A percentile compares a stretch with the other conserved stretches of the same genome.
phyloP scores from a whole-genome alignment of 1,140 invertebrate genomes.

The Euglossa dilemma region DNA sequence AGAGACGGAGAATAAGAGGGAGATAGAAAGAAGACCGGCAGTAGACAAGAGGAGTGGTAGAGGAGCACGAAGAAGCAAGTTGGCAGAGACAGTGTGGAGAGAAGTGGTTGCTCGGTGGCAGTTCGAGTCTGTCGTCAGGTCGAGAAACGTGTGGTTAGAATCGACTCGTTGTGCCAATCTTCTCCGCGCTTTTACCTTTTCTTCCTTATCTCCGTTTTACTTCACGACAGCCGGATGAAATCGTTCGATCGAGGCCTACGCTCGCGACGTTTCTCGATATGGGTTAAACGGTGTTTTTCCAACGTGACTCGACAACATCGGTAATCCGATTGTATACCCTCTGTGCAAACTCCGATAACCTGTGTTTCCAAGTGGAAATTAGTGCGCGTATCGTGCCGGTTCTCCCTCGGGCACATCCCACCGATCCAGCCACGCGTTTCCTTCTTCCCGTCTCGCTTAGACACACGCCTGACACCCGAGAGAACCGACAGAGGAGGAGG shows the following conservation, averaged over 20 bases:
- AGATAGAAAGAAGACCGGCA: neutral
- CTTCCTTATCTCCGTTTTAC: neutral
- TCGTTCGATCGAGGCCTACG: neutral
- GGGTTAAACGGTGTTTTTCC: slow-evolving; percentile 43
- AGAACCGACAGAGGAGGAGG: too few relatives aligned
- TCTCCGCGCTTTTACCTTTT: slow-evolving; percentile 2
- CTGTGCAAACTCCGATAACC: neutral
- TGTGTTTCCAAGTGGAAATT: slow-evolving; percentile 19
- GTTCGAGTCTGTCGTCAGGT: slow-evolving; percentile 47
- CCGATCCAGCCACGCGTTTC: neutral
- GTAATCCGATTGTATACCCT: neutral
- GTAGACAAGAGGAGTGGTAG: slow-evolving; percentile 23
- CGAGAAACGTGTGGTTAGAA: slow-evolving; percentile 16
- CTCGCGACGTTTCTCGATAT: slow-evolving; percentile 16
- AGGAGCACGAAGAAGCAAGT: slow-evolving; percentile 50
- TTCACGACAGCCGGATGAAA: neutral
- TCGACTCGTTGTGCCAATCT: slow-evolving; percentile 21
- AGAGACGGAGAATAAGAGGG: slow-evolving; percentile 23
- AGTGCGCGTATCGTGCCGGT: neutral
- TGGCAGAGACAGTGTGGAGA: slow-evolving; percentile 52
- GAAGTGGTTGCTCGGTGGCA: slow-evolving; percentile 45
- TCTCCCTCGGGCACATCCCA: neutral
- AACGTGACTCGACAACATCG: slow-evolving; percentile 2
- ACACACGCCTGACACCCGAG: too few relatives aligned
- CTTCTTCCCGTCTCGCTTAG: too few relatives aligned